Base-by-base conservation (phyloP, 2,113 vertebrate species). In the Pseudopipra pipra region DNA sequence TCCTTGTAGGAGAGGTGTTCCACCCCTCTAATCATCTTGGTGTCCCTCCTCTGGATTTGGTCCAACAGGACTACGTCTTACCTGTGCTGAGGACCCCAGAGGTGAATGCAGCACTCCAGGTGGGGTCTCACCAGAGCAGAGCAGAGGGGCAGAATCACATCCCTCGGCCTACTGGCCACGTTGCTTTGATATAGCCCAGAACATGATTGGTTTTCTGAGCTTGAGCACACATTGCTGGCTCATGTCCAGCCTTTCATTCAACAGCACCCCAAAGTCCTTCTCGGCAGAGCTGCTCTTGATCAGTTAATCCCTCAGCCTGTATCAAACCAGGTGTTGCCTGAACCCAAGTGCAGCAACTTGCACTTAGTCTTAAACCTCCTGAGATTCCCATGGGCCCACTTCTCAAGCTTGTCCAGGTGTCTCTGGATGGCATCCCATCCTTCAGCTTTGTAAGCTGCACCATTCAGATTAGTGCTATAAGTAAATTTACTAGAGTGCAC, bases 311-410 rank as follows among this genome's bases (percentile, higher is more conserved):
- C 15, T 9, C 39, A 19, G 46, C 7, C 55, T 37, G 5, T 22
- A 19, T 0, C 27, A 5, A 1, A n/a, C 28, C 1, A 0, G 27
- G 4, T 14, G 1, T 9, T 54, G 9, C 33, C 9, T 33, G 0
- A 0, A 15, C 9, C 18, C 18, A 62, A 19, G 7, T 14, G 44
- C 33, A 68, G 22, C 18, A 28, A 10, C 19, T 62, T 12, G 5
- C 8, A 8, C 14, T n/a, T 39, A 9, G 4, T 20, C 39, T 28
- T 46, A 16, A 54, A 11, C 4, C 6, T 44, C 13, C 16, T 31
- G 13, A 37, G 21, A 12, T 44, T 52, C 37, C 11, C 9, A 24
- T 16, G 6, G 31, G 10, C 15, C 19, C 20, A 16, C 20, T 52
- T 30, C 37, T 61, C 25, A 12, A 8, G 0, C 16, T 44, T 28